Evolutionary conservation across 2,888 invertebrate genomes (phyloP).

Genomic region (Epinotia nisella): DNA sequence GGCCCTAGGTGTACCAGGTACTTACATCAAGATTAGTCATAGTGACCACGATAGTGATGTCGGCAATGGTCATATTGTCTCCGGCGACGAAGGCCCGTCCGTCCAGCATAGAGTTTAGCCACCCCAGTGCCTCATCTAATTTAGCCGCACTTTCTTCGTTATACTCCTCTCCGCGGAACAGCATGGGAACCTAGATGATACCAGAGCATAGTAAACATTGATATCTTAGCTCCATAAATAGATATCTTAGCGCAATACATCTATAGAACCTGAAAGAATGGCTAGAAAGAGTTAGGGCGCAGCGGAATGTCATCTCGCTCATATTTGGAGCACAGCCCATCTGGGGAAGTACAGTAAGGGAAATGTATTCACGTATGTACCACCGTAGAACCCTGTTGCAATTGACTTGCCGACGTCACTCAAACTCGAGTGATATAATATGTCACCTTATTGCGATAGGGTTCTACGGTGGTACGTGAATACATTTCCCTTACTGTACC

Average conservation of each 20-base stretch:
- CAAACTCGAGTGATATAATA: no score
- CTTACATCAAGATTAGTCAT: slow-evolving; percentile 86
- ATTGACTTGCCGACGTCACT: no score
- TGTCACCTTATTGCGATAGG: no score
- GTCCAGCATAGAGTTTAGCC: slow-evolving; percentile 84
- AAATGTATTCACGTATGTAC: no score
- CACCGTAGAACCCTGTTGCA: no score
- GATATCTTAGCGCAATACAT: neutral
- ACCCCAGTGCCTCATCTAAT: slow-evolving; percentile 85
- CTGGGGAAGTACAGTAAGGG: no score
- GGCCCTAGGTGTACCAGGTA: slow-evolving; percentile 22
- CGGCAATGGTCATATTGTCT: slow-evolving; percentile 88
- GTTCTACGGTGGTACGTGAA: no score
- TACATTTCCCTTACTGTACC: no score
- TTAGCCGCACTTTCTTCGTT: slow-evolving; percentile 77
- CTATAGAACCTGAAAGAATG: no score
- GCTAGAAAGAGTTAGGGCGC: no score
- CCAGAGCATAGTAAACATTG: neutral
- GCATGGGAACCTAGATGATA: slow-evolving; percentile 71
- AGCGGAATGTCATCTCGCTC: no score
- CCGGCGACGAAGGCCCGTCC: slow-evolving; percentile 87
- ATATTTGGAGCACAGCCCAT: no score
- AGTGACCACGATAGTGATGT: slow-evolving; percentile 86
- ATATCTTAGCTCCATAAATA: neutral
- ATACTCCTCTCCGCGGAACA: slow-evolving; percentile 75